Evolutionary conservation across 2,113 vertebrate species (phyloP).

Genomic region (Aspiorhynchus laticeps): DNA sequence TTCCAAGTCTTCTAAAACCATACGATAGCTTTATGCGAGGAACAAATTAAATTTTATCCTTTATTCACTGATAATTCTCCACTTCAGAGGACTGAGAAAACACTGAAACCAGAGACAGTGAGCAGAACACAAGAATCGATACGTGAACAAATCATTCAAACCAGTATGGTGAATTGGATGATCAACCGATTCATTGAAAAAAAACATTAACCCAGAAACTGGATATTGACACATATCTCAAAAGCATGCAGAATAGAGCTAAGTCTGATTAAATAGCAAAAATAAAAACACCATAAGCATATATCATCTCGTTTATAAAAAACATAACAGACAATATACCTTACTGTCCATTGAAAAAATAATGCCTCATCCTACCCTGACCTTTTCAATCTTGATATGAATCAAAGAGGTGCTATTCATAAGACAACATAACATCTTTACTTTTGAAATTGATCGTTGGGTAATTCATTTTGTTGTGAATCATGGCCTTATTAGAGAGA

Average conservation of each 20-base stretch:
- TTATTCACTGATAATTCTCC: background rate
- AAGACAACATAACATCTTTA: background rate
- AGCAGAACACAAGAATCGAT: background rate
- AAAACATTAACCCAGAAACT: background rate
- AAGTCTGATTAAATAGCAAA: background rate
- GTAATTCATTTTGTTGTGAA: background rate
- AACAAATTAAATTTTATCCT: background rate
- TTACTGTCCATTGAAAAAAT: background rate
- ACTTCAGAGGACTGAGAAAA: background rate
- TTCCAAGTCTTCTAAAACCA: background rate
- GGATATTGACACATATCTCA: background rate
- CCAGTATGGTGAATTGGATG: background rate
- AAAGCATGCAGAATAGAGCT: background rate
- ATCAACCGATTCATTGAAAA: background rate
- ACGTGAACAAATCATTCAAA: background rate
- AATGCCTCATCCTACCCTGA: background rate
- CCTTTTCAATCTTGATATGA: background rate
- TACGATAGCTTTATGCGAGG: background rate
- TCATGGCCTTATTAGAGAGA: background rate
- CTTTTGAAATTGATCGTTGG: no score
- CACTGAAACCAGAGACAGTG: background rate
- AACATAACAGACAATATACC: background rate
- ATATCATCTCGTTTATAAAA: background rate
- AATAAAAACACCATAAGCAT: background rate
- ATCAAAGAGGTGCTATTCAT: background rate